Evolutionary conservation across 2,888 invertebrate species (phyloP), one percentile per base, ranked within the genome.

Genomic region (Gibbula magus): DNA sequence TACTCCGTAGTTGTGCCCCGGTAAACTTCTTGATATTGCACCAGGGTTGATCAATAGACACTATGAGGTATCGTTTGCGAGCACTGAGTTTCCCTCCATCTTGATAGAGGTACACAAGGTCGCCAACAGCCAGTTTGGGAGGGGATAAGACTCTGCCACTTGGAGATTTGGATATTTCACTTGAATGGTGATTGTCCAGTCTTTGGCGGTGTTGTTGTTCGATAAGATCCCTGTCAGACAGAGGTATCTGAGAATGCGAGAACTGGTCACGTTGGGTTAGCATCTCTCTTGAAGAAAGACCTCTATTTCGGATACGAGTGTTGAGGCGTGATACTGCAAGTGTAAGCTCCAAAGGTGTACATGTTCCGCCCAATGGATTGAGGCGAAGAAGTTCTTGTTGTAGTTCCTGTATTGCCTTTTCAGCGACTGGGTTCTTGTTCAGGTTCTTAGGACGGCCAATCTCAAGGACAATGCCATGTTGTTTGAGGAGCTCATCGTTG

Each of bases 371-470:
- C 7, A 29, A 32, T 16, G 77, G 77, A 54, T 54, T 29, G n/a
- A 16, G 32, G 13, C 29, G 32, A 13, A 77, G 56, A 3, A 77
- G 35, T 77, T 77, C 76, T 16, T 32, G 67, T 67, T 35, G n/a
- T 16, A 77, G n/a, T 35, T 77, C 56, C 32, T 77, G 61, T 18
- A 77, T 56, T 25, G 51, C 45, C 32, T 51, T 18, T 52, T 77
- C 77, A 10, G 77, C 67, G 7, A 77, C 77, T n/a, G 77, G 77
- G 66, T 77, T 67, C 25, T 77, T 77, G 61, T 77, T 77, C 45
- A 18, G 16, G 29, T 77, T 77, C 51, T 77, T 77, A 16, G 51
- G 18, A 16, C 67, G 18, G 10, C 77, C 77, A 20, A 77, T 16
- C 7, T 67, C 77, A 32, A 77, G 18, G 18, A 32, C 16, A 13